These are phyloP conservation scores for Calameuta filiformis DNA, from an alignment of 2,888 invertebrate species.

Conservation along the genomic window DNA sequence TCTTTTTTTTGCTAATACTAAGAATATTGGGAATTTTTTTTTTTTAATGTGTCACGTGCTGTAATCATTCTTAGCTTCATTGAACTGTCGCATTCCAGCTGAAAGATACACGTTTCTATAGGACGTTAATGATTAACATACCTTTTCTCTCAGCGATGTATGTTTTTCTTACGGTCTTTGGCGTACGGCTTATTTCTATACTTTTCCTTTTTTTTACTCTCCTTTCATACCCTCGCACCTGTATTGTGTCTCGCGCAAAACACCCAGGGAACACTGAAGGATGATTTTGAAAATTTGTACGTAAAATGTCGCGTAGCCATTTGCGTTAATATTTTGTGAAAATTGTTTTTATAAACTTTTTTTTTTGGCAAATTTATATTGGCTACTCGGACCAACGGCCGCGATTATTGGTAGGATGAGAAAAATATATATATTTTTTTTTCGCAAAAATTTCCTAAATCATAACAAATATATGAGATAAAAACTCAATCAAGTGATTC, in stretches of 20 bases:
- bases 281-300: background rate
- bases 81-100: background rate
- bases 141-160: background rate
- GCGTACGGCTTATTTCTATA: background rate
- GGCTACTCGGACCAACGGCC: too few species aligned
- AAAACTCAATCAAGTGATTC: too few species aligned
- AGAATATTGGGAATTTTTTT: background rate
- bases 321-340: background rate
- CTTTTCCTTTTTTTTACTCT: background rate
- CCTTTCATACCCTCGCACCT: background rate
- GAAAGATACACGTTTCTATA: background rate
- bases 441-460: too few species aligned
- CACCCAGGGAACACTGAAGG: background rate
- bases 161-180: background rate
- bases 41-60: background rate
- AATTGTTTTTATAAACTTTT: background rate
- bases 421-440: too few species aligned
- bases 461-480: too few species aligned
- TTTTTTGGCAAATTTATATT: background rate
- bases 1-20: background rate
- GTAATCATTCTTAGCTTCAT: background rate
- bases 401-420: too few species aligned
- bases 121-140: background rate
- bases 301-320: background rate
- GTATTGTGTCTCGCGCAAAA: background rate